Conservation (phyloP, 2,888 invertebrate species). For the Eumacrocentrus americanus region DNA sequence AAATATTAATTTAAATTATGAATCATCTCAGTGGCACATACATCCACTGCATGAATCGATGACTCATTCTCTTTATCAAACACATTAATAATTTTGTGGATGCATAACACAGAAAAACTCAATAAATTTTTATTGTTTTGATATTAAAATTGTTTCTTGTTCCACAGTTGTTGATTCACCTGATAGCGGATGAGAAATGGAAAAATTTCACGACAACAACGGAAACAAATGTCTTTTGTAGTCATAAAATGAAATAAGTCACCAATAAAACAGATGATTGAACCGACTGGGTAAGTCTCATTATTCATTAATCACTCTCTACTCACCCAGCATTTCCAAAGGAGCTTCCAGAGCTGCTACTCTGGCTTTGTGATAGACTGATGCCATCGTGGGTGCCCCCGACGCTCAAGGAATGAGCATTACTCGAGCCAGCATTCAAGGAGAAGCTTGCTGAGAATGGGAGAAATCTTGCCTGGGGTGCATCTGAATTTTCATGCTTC, state of each 20-base stretch:
- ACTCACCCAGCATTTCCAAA: constrained; percentile 41
- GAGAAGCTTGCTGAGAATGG: constrained; percentile 54
- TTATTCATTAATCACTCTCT: constrained; percentile 20
- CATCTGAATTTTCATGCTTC: constrained; percentile 33
- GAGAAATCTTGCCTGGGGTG: constrained; percentile 47
- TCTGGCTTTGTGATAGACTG: constrained; percentile 52
- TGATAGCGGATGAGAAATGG: too few relatives aligned
- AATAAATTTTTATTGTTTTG: too few relatives aligned
- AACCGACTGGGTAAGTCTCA: constrained; percentile 9
- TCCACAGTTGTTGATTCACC: too few relatives aligned
- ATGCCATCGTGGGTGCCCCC: constrained; percentile 48
- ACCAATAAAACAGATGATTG: constrained; percentile 6
- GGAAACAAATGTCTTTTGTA: background rate
- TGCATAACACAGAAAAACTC: too few relatives aligned
- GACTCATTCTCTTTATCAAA: too few relatives aligned
- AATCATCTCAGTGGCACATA: too few relatives aligned
- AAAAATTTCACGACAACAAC: background rate
- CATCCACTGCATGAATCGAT: too few relatives aligned
- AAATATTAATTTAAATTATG: too few relatives aligned
- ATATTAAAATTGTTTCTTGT: too few relatives aligned
- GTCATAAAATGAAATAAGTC: constrained; percentile 7
- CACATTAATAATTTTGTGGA: too few relatives aligned
- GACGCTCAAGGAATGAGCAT: constrained; percentile 53
- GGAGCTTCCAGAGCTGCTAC: constrained; percentile 32
- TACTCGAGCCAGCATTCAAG: constrained; percentile 45